phyloP scores from a whole-genome alignment of 2,797 vertebrate species.

The Bryconaethiops microstoma region DNA sequence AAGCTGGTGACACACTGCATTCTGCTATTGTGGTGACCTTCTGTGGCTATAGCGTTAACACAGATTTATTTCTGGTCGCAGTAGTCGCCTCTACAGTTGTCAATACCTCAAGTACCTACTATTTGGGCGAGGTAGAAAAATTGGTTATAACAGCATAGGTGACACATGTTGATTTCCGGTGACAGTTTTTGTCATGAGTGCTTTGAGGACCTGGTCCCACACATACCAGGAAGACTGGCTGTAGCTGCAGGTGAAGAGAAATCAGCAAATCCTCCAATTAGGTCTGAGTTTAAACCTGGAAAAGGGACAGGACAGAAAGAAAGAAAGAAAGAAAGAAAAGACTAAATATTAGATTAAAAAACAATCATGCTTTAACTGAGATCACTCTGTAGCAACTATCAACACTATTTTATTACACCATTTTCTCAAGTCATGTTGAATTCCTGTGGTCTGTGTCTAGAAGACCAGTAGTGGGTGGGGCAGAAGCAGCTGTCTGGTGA shows the following conservation, averaged over 20 bases:
- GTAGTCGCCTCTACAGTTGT: no score
- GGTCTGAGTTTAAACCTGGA: slow-evolving; percentile 43
- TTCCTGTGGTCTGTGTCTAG: slow-evolving; percentile 36
- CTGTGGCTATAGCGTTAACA: no score
- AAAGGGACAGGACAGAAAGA: background rate
- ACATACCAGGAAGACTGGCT: slow-evolving; percentile 85
- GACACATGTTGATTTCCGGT: no score
- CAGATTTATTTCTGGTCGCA: no score
- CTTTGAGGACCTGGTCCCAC: slow-evolving; percentile 26
- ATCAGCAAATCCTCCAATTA: slow-evolving; percentile 88
- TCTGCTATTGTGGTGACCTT: no score
- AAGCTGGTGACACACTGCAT: no score
- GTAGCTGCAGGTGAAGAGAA: slow-evolving; percentile 86
- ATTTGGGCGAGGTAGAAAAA: no score
- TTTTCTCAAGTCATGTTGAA: slow-evolving; percentile 60
- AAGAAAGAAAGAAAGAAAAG: background rate
- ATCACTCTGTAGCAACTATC: background rate
- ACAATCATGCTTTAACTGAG: no score
- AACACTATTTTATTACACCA: slow-evolving; percentile 55
- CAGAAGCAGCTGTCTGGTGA: slow-evolving; percentile 81
- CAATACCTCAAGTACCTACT: no score
- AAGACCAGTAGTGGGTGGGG: slow-evolving; percentile 39
- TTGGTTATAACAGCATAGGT: no score
- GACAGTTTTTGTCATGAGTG: slow-evolving; percentile 3
- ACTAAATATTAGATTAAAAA: no score